A percentile compares a stretch with the other conserved stretches of the same genome.
Conservation (phyloP, 2,888 invertebrate species). For the Saturnia japonica region DNA sequence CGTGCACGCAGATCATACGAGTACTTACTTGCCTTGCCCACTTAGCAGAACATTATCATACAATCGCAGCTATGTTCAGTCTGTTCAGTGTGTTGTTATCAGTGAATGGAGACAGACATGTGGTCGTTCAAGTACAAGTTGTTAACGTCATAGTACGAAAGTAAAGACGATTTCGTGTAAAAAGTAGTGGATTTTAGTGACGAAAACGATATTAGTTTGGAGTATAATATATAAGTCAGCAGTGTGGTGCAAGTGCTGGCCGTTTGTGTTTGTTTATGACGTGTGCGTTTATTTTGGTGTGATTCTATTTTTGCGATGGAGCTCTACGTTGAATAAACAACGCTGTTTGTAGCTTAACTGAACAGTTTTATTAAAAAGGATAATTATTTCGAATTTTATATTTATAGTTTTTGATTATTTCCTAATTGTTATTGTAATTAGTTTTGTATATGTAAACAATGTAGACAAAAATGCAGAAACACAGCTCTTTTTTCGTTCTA, state of each 20-base stretch:
- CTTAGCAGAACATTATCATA: slow-evolving; percentile 22
- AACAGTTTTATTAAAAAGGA: slow-evolving; percentile 22
- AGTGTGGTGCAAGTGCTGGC: slow-evolving; percentile 50
- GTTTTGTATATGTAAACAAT: not conserved
- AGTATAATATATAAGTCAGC: slow-evolving; percentile 26
- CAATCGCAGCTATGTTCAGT: slow-evolving; percentile 57
- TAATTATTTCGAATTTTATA: not conserved
- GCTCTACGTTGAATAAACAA: slow-evolving; percentile 65
- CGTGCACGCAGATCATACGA: slow-evolving; percentile 58
- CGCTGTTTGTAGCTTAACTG: slow-evolving; percentile 48
- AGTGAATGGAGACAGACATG: slow-evolving; percentile 72
- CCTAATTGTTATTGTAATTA: not conserved
- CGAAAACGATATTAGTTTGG: slow-evolving; percentile 35
- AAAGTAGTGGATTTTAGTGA: slow-evolving; percentile 44
- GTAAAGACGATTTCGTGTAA: slow-evolving; percentile 43
- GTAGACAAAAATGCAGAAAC: slow-evolving; percentile 7
- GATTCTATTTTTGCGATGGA: slow-evolving; percentile 66
- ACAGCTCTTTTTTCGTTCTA: not conserved
- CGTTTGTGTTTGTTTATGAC: slow-evolving; percentile 49
- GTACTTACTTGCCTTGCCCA: slow-evolving; percentile 33
- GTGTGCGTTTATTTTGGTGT: slow-evolving; percentile 67
- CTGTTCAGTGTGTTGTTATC: slow-evolving; percentile 71
- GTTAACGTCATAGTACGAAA: slow-evolving; percentile 44
- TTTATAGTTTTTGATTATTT: not conserved
- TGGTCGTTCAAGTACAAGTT: slow-evolving; percentile 46